Evolutionary conservation across 2,113 vertebrate species (phyloP), one percentile per base, ranked within the genome.

Genomic region (Microcebus jonahi): DNA sequence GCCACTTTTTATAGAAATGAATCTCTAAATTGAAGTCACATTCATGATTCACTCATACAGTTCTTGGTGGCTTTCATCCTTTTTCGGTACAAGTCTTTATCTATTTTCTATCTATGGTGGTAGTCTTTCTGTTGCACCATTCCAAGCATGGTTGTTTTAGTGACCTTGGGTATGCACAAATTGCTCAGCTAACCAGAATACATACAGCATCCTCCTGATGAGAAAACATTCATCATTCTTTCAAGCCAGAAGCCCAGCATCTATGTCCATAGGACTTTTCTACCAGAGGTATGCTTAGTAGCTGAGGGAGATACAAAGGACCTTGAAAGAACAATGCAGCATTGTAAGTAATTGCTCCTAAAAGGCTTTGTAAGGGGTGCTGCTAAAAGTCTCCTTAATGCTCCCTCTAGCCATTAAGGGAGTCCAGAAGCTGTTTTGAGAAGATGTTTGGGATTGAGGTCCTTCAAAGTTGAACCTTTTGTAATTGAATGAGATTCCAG

Each of bases 21-120:
- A 70, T 95, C 75, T 95, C 73, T 75, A 92, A 86, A 73, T 5
- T 68, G 42, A 85, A 87, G 70, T 75, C n/a, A n/a, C n/a, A n/a
- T 25, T 50, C 25, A 8, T 31, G 25, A 36, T 39, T 77, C 75
- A 75, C 2, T 31, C n/a, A 31, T 15, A 67, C 42, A 82, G 3
- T 34, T 20, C 55, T 45, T 23, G 25, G 14, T 50, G 65, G 34
- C 79, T 87, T 90, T 88, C 42, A 63, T 18, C 29, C 34, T 21
- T 50, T 71, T 17, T 76, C 15, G 36, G 17, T 86, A 18, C 36
- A 27, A 77, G 23, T 63, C n/a, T 76, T 65, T 75, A 31, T 76
- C 77, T 39, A 17, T 65, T 63, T 93, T 68, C 68, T 81, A 8
- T 65, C 8, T 3, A 0, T 79, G 67, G 7, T 70, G 42, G 39